Evolutionary conservation across 2,797 vertebrate species (phyloP).

Genomic region (Protosalanx chinensis): DNA sequence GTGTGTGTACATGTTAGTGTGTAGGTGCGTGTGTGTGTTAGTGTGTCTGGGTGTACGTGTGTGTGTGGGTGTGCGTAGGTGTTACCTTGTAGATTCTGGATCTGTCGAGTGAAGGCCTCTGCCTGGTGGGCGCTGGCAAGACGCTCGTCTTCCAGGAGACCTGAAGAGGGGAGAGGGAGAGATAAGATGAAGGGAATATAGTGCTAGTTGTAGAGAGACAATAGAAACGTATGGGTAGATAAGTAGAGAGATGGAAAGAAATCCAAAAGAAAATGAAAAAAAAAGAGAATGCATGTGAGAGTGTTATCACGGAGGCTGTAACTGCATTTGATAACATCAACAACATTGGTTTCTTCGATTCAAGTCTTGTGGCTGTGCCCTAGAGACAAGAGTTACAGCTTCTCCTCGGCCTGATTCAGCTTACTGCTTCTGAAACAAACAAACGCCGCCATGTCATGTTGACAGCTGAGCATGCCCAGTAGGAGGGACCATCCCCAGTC

Average conservation of each 20-base stretch:
- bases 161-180: constrained; percentile 59
- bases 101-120: constrained; percentile 87
- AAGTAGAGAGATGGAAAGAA: too few relatives aligned
- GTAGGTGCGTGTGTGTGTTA: neutral
- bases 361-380: neutral
- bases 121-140: constrained; percentile 86
- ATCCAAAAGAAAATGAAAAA: too few relatives aligned
- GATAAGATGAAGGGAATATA: constrained; percentile 35
- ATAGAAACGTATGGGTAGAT: too few relatives aligned
- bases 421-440: constrained; percentile 24
- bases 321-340: neutral
- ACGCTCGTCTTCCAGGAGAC: constrained; percentile 86
- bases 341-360: neutral
- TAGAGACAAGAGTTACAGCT: neutral
- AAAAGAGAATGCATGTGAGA: too few relatives aligned
- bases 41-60: neutral
- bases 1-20: neutral
- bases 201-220: constrained; percentile 33
- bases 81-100: constrained; percentile 87
- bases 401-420: constrained; percentile 9
- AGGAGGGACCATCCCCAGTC: constrained; percentile 18
- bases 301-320: too few relatives aligned
- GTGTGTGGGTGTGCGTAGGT: neutral
- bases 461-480: constrained; percentile 50
- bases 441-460: neutral